Base-by-base conservation (phyloP, 2,113 vertebrate genomes). In the Cettia cetti region DNA sequence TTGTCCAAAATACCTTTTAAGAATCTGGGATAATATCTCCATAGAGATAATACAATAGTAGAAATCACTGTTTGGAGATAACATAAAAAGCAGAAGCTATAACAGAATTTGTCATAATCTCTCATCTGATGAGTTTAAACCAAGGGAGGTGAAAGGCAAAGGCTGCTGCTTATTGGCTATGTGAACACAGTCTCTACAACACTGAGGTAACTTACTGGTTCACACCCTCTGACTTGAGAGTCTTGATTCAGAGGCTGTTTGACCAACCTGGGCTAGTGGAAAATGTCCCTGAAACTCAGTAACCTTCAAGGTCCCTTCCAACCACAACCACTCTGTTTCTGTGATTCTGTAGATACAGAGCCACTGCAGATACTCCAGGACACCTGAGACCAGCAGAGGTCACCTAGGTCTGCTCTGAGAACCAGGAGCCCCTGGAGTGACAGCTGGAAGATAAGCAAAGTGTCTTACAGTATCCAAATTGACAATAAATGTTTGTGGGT, bases 151-250 rank as follows among this genome's bases (percentile, higher is more conserved):
- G 44, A 90, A 85, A 85, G 4, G 24, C 53, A 66, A 65, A 81
- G 21, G 35, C 31, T 64, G 22, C 9, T 68, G 27, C 9, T 69
- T 20, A 60, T 60, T 56, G 60, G 14, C 16, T 27, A 1, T 10
- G 17, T 45, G 61, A 75, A 35, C 10, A 15, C 10, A 27, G 4
- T 5, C 11, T 47, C 10, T 59, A 26, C 50, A 39, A 8, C n/a
- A 44, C 24, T 28, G 69, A 26, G 20, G 15, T n/a, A 61, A n/a
- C 26, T 47, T 23, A 22, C 9, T 19, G 20, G 17, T 40, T 82
- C 18, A 7, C n/a, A 21, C 5, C 13, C 22, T 65, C 42, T 0
- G 0, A 23, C 1, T 6, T 3, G 5, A 87, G 52, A 53, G 17
- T 5, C 28, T 61, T 49, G n/a, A 53, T 31, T 69, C 49, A 52